Conservation (phyloP, 1,140 invertebrate species). For the Triops cancriformis region DNA sequence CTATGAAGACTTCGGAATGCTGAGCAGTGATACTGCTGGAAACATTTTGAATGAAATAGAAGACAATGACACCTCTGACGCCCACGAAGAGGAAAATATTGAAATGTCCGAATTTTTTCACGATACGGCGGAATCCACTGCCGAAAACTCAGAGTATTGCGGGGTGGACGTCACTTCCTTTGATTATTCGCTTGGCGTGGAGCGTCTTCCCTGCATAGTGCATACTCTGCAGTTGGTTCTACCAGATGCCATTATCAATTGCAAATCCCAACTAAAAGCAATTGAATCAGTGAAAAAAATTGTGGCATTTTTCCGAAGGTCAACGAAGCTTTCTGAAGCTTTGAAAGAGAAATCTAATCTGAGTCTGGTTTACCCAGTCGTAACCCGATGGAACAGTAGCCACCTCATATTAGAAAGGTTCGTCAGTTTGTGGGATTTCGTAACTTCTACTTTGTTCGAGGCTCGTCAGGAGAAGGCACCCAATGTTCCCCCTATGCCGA, state of each 20-base stretch:
- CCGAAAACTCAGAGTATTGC: not conserved
- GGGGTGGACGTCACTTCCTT: not conserved
- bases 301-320: slow-evolving; percentile 17
- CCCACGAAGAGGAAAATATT: not conserved
- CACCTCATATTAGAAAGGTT: slow-evolving; percentile 8
- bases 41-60: not conserved
- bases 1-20: not conserved
- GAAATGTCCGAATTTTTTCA: not conserved
- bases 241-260: not conserved
- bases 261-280: slow-evolving; percentile 16
- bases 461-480: not conserved
- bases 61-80: not conserved
- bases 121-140: not conserved
- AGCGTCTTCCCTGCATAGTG: not conserved
- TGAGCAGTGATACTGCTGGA: not conserved
- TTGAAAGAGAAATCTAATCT: not conserved
- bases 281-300: not conserved
- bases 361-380: too few relatives aligned
- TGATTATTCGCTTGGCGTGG: slow-evolving; percentile 3
- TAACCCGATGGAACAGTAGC: slow-evolving; percentile 17
- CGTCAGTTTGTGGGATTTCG: slow-evolving; percentile 12
- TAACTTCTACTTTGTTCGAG: not conserved
- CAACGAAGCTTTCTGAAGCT: slow-evolving; percentile 1
- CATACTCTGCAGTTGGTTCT: slow-evolving; percentile 20
- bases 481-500: not conserved